These are phyloP conservation scores for Nycteola revayana DNA, from an alignment of 2,888 invertebrate genomes.

Conservation along the genomic window DNA sequence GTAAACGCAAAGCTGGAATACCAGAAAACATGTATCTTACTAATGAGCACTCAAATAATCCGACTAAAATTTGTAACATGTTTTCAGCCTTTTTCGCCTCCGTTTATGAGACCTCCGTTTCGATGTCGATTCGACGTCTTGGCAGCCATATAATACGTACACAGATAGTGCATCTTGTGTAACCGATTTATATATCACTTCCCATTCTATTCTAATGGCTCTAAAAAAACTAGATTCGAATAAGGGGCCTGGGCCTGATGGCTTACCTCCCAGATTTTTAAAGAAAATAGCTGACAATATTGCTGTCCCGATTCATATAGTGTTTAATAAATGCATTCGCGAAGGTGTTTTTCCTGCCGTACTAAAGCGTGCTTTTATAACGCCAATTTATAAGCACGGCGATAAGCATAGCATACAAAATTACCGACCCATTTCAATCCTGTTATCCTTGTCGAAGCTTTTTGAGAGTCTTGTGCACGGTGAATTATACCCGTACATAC, in stretches of 20 bases:
- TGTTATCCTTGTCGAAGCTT: too few species aligned
- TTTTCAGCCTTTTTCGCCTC: neutral
- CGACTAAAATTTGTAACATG: neutral
- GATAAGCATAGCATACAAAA: too few species aligned
- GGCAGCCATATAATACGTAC: neutral
- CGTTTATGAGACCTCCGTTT: constrained; percentile 1
- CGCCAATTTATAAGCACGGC: too few species aligned
- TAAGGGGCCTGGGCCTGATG: constrained; percentile 1
- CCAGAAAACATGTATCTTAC: neutral
- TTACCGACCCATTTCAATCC: too few species aligned
- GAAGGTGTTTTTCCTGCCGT: constrained; percentile 2
- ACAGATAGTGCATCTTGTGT: neutral
- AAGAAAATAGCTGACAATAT: neutral
- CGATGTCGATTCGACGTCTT: too few species aligned
- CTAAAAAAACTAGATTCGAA: neutral
- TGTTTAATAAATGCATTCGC: constrained; percentile 1
- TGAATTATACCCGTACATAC: too few species aligned
- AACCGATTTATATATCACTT: neutral
- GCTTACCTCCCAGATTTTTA: neutral
- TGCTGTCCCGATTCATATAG: neutral
- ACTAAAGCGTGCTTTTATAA: too few species aligned
- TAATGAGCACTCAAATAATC: neutral
- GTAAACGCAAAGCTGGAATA: neutral
- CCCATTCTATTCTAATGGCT: neutral
- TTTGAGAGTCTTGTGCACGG: too few species aligned